Conservation (phyloP, 2,797 vertebrate species). For the Pipistrellus nathusii region DNA sequence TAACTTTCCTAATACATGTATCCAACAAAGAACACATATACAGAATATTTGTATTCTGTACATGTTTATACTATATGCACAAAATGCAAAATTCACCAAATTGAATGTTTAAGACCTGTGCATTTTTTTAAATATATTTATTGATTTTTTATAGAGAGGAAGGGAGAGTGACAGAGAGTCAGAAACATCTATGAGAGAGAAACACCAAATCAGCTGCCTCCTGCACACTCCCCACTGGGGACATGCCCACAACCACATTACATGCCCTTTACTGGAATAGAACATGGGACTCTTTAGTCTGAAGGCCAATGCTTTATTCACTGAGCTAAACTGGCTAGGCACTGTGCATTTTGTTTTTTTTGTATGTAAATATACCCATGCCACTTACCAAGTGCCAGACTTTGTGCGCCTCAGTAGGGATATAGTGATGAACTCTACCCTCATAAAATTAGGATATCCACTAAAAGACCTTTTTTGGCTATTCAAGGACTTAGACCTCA, state of each 20-base stretch:
- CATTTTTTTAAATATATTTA: background rate
- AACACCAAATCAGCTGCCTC: too few relatives aligned
- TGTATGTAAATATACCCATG: background rate
- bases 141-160: too few relatives aligned
- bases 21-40: background rate
- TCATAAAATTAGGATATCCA: constrained; percentile 21
- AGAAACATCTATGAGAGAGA: too few relatives aligned
- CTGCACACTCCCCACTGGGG: too few relatives aligned
- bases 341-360: background rate
- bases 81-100: constrained; percentile 30
- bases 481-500: background rate
- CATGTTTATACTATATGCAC: background rate
- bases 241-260: too few relatives aligned
- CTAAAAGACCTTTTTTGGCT: background rate
- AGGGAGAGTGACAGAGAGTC: too few relatives aligned
- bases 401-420: background rate
- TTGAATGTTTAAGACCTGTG: background rate
- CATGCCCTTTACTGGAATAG: too few relatives aligned
- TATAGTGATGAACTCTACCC: background rate
- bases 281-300: too few relatives aligned
- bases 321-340: too few relatives aligned
- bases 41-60: background rate
- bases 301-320: too few relatives aligned
- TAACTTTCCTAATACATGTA: background rate
- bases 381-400: background rate